Base-by-base conservation (phyloP, 2,888 invertebrate genomes). In the Cosmorhoe ocellata region DNA sequence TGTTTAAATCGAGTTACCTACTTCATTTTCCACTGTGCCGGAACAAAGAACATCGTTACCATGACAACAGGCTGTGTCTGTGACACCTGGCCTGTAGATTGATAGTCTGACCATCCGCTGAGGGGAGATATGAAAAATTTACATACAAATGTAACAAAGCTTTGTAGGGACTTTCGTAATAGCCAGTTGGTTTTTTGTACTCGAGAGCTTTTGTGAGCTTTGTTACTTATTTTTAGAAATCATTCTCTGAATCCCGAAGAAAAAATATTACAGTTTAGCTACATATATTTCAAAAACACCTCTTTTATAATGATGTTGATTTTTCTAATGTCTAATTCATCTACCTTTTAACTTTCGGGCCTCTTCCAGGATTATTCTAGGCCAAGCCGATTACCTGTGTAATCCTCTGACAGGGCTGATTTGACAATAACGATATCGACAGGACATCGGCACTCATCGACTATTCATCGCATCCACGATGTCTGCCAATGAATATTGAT, bases 401-500 rank as follows among this genome's bases (percentile, higher is more conserved):
- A 36, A 18, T 36, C 40, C 30, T 32, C 44, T 37, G 44, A 28
- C 54, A 47, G 34, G 45, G 36, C 33, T 46, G 48, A 51, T 58
- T 47, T 44, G 51, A 49, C 50, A 55, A 44, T 59, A 61, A 56
- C 61, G 55, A 54, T 56, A 53, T 57, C 53, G 51, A 39, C 32
- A 47, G 54, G 44, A 47, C 55, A 50, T 56, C 68, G 65, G 64
- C 63, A 62, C 75, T 79, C 79, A 78, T 83, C 79, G 79, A 72
- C 79, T 81, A 82, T 83, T 81, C 85, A 81, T 79, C 73, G 76
- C 72, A 74, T 64, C 73, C 66, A 63, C 65, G 66, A 66, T 65
- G 64, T 68, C 70, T 64, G 58, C 67, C 76, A 76, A 87, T 87
- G 81, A 81, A 87, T 87, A 87, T 87, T 82, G 74, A 86, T 81